Conservation (phyloP, 2,888 invertebrate species). For the Andricus curvator region DNA sequence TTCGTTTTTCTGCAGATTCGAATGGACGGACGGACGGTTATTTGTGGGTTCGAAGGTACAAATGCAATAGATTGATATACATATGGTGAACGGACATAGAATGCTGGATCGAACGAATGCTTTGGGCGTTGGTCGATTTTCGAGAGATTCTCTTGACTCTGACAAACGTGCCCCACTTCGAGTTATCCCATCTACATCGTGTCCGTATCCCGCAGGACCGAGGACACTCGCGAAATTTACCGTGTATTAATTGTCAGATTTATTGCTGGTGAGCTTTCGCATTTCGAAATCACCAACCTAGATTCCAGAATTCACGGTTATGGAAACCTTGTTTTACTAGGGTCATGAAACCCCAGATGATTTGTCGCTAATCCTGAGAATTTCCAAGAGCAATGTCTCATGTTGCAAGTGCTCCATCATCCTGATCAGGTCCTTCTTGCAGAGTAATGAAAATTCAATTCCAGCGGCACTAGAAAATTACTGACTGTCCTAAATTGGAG, state of each 20-base stretch:
- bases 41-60: conserved; percentile 20
- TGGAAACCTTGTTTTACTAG: conserved; percentile 19
- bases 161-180: conserved; percentile 41
- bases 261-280: conserved; percentile 43
- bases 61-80: conserved; percentile 31
- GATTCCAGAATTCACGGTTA: conserved; percentile 6
- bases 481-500: too few species aligned
- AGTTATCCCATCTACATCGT: conserved; percentile 42
- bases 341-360: conserved; percentile 28
- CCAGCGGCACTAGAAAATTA: too few species aligned
- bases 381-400: conserved; percentile 1
- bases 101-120: conserved; percentile 19
- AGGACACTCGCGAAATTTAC: conserved; percentile 48
- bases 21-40: not conserved
- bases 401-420: not conserved
- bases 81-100: conserved; percentile 36
- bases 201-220: conserved; percentile 4
- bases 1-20: conserved; percentile 33
- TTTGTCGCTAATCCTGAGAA: conserved; percentile 13
- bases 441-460: too few species aligned
- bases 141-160: conserved; percentile 38
- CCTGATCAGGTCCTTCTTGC: not conserved
- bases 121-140: conserved; percentile 40
- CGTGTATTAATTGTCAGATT: conserved; percentile 56
- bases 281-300: conserved; percentile 32